Conservation (phyloP, 2,888 invertebrate genomes). For the Amblyteles armatorius region DNA sequence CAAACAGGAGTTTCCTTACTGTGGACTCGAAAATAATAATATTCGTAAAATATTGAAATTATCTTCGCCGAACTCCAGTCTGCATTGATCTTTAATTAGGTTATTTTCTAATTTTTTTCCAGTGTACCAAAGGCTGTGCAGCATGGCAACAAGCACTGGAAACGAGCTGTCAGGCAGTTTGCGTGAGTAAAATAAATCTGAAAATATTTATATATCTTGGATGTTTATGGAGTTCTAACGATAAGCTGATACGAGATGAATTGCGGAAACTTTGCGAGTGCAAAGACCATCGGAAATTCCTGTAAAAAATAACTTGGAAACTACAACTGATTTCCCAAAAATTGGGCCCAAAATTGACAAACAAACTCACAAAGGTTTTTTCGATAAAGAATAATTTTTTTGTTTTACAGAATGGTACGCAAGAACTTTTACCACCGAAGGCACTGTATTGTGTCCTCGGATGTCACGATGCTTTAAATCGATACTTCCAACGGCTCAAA, state of each 20-base stretch:
- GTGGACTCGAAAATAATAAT: not conserved
- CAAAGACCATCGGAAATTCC: not conserved
- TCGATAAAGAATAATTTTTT: slow-evolving; percentile 44
- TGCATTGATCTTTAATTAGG: slow-evolving; percentile 55
- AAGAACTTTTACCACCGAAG: slow-evolving; percentile 89
- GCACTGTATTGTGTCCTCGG: slow-evolving; percentile 93
- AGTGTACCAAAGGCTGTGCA: slow-evolving; percentile 93
- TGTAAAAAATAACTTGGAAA: not conserved
- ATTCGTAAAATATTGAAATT: not conserved
- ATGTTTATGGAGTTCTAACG: too few species aligned
- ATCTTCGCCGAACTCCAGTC: not conserved
- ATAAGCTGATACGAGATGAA: too few species aligned
- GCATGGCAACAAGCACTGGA: slow-evolving; percentile 92
- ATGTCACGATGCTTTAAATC: slow-evolving; percentile 92
- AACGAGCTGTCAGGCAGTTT: slow-evolving; percentile 91
- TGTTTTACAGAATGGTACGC: slow-evolving; percentile 89
- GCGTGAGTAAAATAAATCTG: slow-evolving; percentile 88
- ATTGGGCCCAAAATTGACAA: too few species aligned
- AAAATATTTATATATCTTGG: not conserved
- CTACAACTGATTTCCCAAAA: not conserved
- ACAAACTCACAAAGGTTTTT: slow-evolving; percentile 20
- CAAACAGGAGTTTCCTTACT: not conserved
- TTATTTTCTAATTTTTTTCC: slow-evolving; percentile 84
- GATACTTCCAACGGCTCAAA: slow-evolving; percentile 90
- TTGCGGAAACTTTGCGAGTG: too few species aligned